These are phyloP conservation scores for Lithosia quadra DNA, from an alignment of 2,888 invertebrate species.

Conservation along the genomic window DNA sequence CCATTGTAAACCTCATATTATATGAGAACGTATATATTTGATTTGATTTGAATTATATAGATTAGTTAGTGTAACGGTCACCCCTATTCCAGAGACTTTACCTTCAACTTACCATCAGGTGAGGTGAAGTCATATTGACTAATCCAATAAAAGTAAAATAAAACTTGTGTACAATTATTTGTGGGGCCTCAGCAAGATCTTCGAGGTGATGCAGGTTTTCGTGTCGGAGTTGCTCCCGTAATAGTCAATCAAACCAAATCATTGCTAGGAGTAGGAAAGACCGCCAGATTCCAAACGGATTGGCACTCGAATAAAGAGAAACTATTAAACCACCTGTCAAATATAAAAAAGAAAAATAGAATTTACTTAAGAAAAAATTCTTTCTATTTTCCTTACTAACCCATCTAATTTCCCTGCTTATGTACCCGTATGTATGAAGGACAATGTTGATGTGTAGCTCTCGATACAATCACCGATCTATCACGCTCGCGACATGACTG, in stretches of 20 bases:
- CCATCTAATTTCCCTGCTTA: not conserved
- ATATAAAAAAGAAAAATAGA: not conserved
- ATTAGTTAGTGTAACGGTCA: no score
- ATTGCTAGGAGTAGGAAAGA: not conserved
- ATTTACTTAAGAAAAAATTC: not conserved
- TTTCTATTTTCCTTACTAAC: not conserved
- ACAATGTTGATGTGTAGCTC: conserved; percentile 44
- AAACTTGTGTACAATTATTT: no score
- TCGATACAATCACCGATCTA: conserved; percentile 78
- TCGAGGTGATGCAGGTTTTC: not conserved
- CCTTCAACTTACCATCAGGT: no score
- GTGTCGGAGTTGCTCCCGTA: not conserved
- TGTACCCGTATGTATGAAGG: conserved; percentile 18
- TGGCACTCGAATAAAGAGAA: no score
- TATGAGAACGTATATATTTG: no score
- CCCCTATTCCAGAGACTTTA: no score
- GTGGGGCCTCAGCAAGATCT: not conserved
- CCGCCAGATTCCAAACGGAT: no score
- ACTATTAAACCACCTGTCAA: no score
- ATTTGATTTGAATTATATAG: no score
- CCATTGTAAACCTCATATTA: not conserved
- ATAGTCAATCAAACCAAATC: no score
- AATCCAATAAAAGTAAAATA: no score
- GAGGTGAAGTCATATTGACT: no score
- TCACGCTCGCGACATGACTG: conserved; percentile 73